These are phyloP conservation scores for Elanus axillaris DNA, from an alignment of 2,113 vertebrate species.

Conservation along the genomic window DNA sequence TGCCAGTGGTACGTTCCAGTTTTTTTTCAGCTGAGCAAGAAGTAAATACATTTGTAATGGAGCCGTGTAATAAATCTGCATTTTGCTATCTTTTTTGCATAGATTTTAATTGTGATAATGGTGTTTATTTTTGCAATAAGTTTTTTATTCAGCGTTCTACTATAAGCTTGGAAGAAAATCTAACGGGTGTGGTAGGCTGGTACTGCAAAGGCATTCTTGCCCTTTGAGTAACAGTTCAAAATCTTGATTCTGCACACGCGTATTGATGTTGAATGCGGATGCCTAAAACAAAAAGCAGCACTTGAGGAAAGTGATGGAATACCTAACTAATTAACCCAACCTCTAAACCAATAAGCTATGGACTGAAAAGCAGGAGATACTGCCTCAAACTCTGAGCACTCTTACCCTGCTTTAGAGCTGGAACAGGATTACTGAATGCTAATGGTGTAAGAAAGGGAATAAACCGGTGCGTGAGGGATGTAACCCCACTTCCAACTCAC, in stretches of 20 bases:
- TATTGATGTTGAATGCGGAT: background rate
- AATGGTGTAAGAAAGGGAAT: background rate
- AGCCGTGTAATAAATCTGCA: background rate
- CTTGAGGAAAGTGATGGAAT: background rate
- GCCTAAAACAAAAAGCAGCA: background rate
- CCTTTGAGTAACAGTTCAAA: background rate
- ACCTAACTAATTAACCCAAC: background rate
- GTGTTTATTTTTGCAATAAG: background rate
- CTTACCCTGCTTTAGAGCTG: background rate
- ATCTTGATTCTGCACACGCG: background rate
- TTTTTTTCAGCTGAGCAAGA: conserved; percentile 13
- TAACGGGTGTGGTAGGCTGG: background rate
- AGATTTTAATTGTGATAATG: background rate
- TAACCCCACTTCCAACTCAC: fast-evolving
- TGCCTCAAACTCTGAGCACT: background rate
- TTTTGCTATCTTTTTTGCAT: background rate
- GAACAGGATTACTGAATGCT: fast-evolving
- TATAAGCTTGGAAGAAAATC: background rate
- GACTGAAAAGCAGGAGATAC: background rate
- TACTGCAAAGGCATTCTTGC: background rate
- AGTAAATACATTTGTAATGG: conserved; percentile 8
- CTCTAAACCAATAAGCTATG: background rate
- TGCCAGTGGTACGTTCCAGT: background rate
- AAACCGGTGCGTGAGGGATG: fast-evolving
- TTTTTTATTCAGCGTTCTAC: background rate